Base-by-base conservation (phyloP, 2,113 vertebrate species). In the Chionodraco myersi region DNA sequence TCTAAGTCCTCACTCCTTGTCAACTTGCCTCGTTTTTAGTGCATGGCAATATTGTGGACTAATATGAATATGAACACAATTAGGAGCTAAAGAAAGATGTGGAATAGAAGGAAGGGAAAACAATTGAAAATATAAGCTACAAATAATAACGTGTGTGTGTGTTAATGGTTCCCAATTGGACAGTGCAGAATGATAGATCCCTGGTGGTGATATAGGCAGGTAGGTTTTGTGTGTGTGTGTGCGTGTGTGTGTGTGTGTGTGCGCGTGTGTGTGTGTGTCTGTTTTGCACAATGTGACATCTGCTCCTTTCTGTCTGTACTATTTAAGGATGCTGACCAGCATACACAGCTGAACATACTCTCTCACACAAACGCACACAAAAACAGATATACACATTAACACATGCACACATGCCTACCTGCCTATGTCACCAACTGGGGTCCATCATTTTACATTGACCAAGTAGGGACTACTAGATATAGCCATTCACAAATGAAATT, bases 321-420 rank as follows among this genome's bases (percentile, higher is more conserved):
- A 76, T 87, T 88, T 82, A 66, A 18, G 75, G 70, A 85, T 21
- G 26, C 77, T 72, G 77, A 83, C 78, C 81, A 62, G 58, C 58
- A 63, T 41, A 41, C 36, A 41, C 57, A 60, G 65, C 53, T 60
- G 48, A 77, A 72, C 62, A 44, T 36, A 69, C 53, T 52, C 49
- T 67, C 66, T 72, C 66, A 59, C 63, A 60, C 67, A 71, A 61
- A 58, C 44, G 68, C 62, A 64, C 80, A 61, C 30, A 30, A 30
- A 52, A 51, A 53, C n/a, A 74, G n/a, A 21, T 30, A 62, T 16
- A 61, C 57, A 60, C 72, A 81, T 14, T 47, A 15, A 36, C 41
- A 62, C 30, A 30, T 30, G 3, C 30, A 30, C 54, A 65, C 64
- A 72, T 58, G 54, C 12, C 48, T 15, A 65, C 23, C 26, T 44